Evolutionary conservation across 2,888 invertebrate species (phyloP).

Genomic region (Eupithecia tripunctaria): DNA sequence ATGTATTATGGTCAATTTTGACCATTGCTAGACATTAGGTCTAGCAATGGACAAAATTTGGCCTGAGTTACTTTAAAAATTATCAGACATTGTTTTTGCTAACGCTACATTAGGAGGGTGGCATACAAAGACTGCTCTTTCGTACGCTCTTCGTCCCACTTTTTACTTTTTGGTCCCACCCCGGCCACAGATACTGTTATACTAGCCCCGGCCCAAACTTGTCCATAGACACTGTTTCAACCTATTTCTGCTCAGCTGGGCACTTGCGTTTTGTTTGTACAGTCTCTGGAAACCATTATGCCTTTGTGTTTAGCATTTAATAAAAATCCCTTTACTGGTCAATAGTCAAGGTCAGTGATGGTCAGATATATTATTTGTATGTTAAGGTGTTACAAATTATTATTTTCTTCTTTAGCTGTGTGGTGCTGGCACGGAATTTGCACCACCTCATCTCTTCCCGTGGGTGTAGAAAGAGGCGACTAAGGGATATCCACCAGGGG

Average conservation of each 20-base stretch:
- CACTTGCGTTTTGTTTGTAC: not conserved
- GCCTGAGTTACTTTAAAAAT: not conserved
- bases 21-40: too few relatives aligned
- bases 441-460: too few relatives aligned
- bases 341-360: too few relatives aligned
- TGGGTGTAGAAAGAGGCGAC: too few relatives aligned
- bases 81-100: conserved; percentile 40
- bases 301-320: not conserved
- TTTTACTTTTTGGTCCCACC: conserved; percentile 71
- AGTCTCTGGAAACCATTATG: not conserved
- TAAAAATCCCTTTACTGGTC: not conserved
- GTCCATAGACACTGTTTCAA: not conserved
- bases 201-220: not conserved
- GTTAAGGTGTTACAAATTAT: too few relatives aligned
- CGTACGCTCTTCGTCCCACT: conserved; percentile 68
- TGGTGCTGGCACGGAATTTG: too few relatives aligned
- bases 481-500: too few relatives aligned
- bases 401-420: too few relatives aligned
- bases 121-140: conserved; percentile 76
- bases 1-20: too few relatives aligned
- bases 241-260: not conserved
- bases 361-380: too few relatives aligned
- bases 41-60: not conserved
- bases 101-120: conserved; percentile 49
- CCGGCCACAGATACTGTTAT: conserved; percentile 30